Evolutionary conservation across 2,888 invertebrate species (phyloP), one percentile per base, ranked within the genome.

Genomic region (Ferrisia virgata): DNA sequence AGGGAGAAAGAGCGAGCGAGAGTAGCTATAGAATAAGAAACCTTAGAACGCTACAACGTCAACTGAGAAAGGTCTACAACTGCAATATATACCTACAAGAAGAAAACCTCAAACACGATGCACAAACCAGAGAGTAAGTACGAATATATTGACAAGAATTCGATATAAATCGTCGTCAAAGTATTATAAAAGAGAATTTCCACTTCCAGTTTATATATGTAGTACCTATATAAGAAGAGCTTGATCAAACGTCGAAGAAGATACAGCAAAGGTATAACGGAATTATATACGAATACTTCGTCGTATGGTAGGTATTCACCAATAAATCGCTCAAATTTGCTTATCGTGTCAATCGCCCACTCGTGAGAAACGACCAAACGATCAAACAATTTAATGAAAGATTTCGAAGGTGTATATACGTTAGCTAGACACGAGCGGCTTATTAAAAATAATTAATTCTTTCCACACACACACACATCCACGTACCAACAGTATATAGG

Each of bases 371-470:
- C 72, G 72, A 72, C 33, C n/a, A 33, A 64, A 64, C 64, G 28
- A 64, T 18, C 18, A 64, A 28, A 28, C 25, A 72, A 72, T 72
- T 72, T 72, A 72, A 72, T 72, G 72, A 72, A 72, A 33, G 72
- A 72, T 72, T 72, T 72, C 72, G 36, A 72, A 72, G 72, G 58
- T 64, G 58, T 36, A 64, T n/a, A n/a, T 28, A 72, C 64, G 64
- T 64, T 13, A 31, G 28, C 64, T 64, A 64, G 33, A 72, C 72
- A 72, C 72, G 72, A 64, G 28, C 72, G 36, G 72, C 72, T 72
- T 72, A 72, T 72, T 72, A 72, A 72, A 72, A 72, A 72, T 72
- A 72, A 72, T 72, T 72, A 72, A 72, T 72, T 72, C 72, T 72
- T 36, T 36, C 25, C 31, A 18, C 33, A 72, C 15, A 1, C 8